Percentiles rank a stretch among this genome's conserved stretches.
These are phyloP conservation scores for Hetaerina titia DNA, from an alignment of 2,888 invertebrate species.

Conservation along the genomic window DNA sequence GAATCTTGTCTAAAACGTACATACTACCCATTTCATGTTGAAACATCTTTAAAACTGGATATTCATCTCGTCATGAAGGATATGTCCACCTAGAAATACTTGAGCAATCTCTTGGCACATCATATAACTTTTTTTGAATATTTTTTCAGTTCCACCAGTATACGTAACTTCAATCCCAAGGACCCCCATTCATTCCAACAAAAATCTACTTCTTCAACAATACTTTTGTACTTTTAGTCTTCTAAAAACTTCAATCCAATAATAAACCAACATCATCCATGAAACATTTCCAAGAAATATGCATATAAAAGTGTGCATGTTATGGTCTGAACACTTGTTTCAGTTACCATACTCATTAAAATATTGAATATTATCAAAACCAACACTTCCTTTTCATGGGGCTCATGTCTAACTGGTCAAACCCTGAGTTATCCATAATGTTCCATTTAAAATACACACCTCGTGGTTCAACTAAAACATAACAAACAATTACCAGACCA, in stretches of 20 bases:
- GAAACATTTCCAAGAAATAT: constrained; percentile 66
- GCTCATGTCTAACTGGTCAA: constrained; percentile 56
- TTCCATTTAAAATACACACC: constrained; percentile 60
- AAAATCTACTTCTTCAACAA: constrained; percentile 62
- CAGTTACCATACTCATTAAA: constrained; percentile 59
- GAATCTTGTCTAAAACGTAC: constrained; percentile 63
- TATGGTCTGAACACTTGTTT: constrained; percentile 44
- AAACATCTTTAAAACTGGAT: constrained; percentile 64
- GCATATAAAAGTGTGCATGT: constrained; percentile 66
- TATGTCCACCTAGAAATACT: constrained; percentile 63
- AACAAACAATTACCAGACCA: constrained; percentile 48
- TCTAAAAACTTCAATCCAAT: constrained; percentile 68
- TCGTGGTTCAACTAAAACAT: constrained; percentile 13
- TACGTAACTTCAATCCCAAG: constrained; percentile 57
- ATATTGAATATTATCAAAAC: constrained; percentile 63
- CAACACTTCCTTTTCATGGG: constrained; percentile 66
- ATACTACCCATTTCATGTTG: constrained; percentile 67
- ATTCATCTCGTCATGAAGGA: constrained; percentile 53
- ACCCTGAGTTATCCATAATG: constrained; percentile 59
- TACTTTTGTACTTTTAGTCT: constrained; percentile 67
- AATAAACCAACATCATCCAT: constrained; percentile 65
- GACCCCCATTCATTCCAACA: constrained; percentile 41
- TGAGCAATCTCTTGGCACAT: constrained; percentile 66
- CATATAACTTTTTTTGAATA: constrained; percentile 59
- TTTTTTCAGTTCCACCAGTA: constrained; percentile 64